These are phyloP conservation scores for Rattus norvegicus DNA, from an alignment of 2,113 vertebrate genomes.

Conservation along the genomic window DNA sequence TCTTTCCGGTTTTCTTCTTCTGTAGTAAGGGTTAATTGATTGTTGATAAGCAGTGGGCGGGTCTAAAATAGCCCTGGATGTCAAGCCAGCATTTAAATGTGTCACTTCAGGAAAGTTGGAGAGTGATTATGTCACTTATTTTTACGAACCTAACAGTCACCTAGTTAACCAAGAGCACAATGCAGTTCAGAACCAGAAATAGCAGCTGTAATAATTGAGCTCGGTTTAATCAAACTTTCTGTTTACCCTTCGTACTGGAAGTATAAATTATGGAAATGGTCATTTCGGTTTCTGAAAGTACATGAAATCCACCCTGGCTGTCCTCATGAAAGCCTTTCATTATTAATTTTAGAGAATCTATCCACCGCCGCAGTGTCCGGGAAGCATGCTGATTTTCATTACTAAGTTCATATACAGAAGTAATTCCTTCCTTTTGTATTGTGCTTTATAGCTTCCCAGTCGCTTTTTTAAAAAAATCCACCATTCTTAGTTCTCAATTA, in stretches of 20 bases:
- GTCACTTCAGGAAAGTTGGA: conserved; percentile 38
- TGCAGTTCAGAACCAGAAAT: conserved; percentile 82
- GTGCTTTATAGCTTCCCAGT: neutral
- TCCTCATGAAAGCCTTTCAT: neutral
- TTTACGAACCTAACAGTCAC: conserved; percentile 80
- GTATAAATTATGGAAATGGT: conserved; percentile 68
- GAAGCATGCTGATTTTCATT: conserved; percentile 44
- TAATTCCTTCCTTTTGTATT: conserved; percentile 36
- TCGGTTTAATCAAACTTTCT: conserved; percentile 82
- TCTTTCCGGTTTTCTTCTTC: conserved; percentile 63
- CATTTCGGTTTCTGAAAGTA: conserved; percentile 63
- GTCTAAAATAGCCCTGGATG: conserved; percentile 75
- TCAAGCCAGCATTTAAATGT: conserved; percentile 55
- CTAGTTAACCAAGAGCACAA: conserved; percentile 83
- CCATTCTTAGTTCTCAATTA: conserved; percentile 65
- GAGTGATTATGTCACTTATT: conserved; percentile 67
- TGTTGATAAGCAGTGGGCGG: conserved; percentile 76
- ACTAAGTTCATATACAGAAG: conserved; percentile 23
- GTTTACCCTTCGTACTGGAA: conserved; percentile 79
- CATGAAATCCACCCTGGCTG: conserved; percentile 47
- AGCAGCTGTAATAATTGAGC: conserved; percentile 83
- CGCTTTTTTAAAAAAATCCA: neutral
- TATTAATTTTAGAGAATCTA: conserved; percentile 58
- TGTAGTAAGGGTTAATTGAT: conserved; percentile 73
- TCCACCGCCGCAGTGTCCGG: conserved; percentile 7